phyloP scores from a whole-genome alignment of 2,888 invertebrate genomes.

The Artemia sp. region DNA sequence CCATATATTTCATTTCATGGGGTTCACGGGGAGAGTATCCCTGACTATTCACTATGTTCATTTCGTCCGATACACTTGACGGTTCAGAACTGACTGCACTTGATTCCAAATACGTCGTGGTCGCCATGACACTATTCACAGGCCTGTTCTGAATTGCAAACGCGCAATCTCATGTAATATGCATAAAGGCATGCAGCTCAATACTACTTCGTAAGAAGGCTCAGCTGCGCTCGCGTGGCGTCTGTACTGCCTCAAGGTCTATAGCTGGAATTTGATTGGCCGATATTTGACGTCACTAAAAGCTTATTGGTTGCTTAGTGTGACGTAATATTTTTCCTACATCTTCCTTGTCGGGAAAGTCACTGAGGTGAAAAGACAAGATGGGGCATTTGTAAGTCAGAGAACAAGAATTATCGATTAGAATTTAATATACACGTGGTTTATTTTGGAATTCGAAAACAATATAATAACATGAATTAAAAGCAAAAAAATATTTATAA shows the following conservation, averaged over 20 bases:
- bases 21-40: constrained; percentile 26
- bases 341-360: neutral
- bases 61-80: constrained; percentile 31
- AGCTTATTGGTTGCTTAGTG: neutral
- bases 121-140: constrained; percentile 54
- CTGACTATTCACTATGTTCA: constrained; percentile 32
- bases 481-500: no score
- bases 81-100: constrained; percentile 57
- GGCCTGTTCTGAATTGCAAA: constrained; percentile 29
- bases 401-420: constrained; percentile 9
- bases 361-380: neutral
- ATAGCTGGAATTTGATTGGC: neutral
- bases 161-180: constrained; percentile 40
- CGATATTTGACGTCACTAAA: constrained; percentile 3
- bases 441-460: no score
- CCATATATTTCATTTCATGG: constrained; percentile 81
- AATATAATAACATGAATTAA: no score
- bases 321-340: neutral
- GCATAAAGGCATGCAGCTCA: constrained; percentile 33
- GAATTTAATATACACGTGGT: no score
- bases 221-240: constrained; percentile 5
- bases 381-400: neutral
- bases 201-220: neutral
- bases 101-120: constrained; percentile 80
- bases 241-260: neutral